Percentiles rank a stretch among this genome's conserved stretches.
These are phyloP conservation scores for Coryphaenoides rupestris DNA, from an alignment of 2,113 vertebrate species.

Conservation along the genomic window DNA sequence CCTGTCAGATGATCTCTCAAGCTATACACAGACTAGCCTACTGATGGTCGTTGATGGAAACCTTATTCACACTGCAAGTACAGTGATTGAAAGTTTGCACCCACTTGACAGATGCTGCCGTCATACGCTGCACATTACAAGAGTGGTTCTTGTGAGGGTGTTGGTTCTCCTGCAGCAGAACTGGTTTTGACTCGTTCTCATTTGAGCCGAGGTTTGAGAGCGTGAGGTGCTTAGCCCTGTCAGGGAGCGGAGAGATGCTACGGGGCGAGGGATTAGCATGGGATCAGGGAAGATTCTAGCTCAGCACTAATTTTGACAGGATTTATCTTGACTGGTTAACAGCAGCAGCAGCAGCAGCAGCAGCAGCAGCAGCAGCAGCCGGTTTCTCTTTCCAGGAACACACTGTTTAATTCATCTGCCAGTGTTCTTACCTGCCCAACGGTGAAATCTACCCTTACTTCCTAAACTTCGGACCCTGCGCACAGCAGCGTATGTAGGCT, in stretches of 20 bases:
- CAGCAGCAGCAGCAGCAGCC: not conserved
- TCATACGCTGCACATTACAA: not conserved
- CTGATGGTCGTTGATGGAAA: too few relatives aligned
- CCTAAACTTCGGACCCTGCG: too few relatives aligned
- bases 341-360: too few relatives aligned
- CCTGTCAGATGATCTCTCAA: too few relatives aligned
- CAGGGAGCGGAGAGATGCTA: constrained; percentile 13
- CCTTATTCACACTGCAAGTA: too few relatives aligned
- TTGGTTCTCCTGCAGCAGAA: not conserved
- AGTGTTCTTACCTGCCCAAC: too few relatives aligned
- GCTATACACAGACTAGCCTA: too few relatives aligned
- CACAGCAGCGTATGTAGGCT: not conserved
- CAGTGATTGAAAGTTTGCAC: not conserved
- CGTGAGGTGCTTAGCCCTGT: constrained; percentile 5
- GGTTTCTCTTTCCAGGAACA: not conserved
- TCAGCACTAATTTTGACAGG: constrained; percentile 38
- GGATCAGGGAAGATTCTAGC: constrained; percentile 39
- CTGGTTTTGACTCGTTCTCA: not conserved
- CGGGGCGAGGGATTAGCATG: constrained; percentile 24
- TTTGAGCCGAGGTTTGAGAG: not conserved
- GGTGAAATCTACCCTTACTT: too few relatives aligned
- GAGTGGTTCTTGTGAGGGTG: not conserved
- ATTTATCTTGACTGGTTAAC: not conserved
- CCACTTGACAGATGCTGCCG: not conserved
- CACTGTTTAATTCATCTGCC: not conserved